A percentile compares a stretch with the other conserved stretches of the same genome.
These are phyloP conservation scores for Acanthoscelides obtectus DNA, from an alignment of 2,888 invertebrate species.

Conservation along the genomic window DNA sequence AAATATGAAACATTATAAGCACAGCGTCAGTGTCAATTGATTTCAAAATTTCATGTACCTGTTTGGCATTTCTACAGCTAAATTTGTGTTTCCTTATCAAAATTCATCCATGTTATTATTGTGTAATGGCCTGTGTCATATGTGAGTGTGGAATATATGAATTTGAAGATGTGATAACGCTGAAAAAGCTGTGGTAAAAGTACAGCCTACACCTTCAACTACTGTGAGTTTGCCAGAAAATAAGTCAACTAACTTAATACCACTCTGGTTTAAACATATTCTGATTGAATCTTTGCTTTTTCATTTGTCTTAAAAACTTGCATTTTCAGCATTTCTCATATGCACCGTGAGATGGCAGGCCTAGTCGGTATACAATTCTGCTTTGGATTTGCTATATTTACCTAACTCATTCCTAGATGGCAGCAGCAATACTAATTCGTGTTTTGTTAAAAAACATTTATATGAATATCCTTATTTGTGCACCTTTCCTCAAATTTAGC, in stretches of 20 bases:
- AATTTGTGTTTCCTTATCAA: background rate
- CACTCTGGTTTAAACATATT: no score
- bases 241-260: background rate
- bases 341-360: no score
- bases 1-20: constrained; percentile 14
- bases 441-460: no score
- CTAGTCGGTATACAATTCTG: no score
- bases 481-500: no score
- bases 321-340: no score
- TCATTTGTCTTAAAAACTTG: no score
- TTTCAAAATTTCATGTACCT: constrained; percentile 16
- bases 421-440: no score
- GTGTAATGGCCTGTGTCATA: constrained; percentile 28
- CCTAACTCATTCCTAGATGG: no score
- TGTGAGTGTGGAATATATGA: constrained; percentile 31
- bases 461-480: no score
- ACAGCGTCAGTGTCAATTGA: constrained; percentile 4
- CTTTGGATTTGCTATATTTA: no score
- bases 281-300: no score
- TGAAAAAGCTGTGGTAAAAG: constrained; percentile 37
- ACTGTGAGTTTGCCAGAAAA: constrained; percentile 28
- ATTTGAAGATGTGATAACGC: constrained; percentile 30
- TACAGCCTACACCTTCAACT: constrained; percentile 33
- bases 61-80: background rate
- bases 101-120: background rate